Evolutionary conservation across 2,888 invertebrate species (phyloP).

Genomic region (Cephus sareptanus): DNA sequence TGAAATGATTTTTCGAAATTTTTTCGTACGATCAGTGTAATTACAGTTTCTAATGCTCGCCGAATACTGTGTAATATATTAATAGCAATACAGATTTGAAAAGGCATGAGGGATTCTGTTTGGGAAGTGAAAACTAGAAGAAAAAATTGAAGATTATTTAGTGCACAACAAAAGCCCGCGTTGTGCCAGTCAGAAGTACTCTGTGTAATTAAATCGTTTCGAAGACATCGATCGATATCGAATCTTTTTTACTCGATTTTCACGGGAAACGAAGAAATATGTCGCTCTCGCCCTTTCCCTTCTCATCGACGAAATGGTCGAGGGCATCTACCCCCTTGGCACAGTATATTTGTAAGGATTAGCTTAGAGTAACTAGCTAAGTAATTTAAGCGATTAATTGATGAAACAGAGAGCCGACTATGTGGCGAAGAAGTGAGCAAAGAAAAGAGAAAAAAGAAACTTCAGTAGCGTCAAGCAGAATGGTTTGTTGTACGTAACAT

Average conservation of each 20-base stretch:
- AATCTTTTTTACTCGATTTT: constrained; percentile 36
- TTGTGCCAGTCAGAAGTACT: background rate
- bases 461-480: constrained; percentile 28
- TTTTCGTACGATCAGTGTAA: background rate
- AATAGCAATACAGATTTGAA: background rate
- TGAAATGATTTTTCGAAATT: background rate
- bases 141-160: background rate
- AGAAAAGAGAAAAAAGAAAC: constrained; percentile 14
- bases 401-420: background rate
- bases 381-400: constrained; percentile 24
- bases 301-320: constrained; percentile 27
- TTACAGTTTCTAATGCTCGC: background rate
- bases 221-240: background rate
- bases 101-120: background rate
- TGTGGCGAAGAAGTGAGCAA: background rate
- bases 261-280: background rate
- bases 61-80: background rate
- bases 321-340: constrained; percentile 29
- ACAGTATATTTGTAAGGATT: constrained; percentile 37
- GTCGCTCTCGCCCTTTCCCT: constrained; percentile 9
- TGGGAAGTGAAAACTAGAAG: background rate
- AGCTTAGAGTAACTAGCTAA: constrained; percentile 35
- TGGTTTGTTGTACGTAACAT: constrained; percentile 44
- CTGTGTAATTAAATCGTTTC: background rate
- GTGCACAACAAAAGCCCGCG: background rate